Conservation (phyloP, 2,888 invertebrate species). For the Sceliomorpha sp. region DNA sequence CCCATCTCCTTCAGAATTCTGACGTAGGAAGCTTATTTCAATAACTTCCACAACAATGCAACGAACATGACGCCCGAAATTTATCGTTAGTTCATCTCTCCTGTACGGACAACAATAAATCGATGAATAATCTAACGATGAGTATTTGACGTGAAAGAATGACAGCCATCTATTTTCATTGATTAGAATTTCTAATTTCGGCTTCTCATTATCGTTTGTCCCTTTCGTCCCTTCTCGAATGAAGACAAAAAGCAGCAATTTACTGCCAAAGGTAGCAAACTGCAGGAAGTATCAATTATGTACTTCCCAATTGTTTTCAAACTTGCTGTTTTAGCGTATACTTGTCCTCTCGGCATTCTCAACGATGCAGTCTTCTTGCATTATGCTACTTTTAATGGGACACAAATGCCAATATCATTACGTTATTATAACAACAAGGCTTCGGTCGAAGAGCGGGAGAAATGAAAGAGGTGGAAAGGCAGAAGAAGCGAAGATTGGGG, state of each 20-base stretch:
- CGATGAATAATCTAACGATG: conserved; percentile 65
- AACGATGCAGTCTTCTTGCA: conserved; percentile 67
- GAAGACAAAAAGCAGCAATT: too few species aligned
- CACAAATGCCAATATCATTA: conserved; percentile 3
- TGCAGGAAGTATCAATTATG: conserved; percentile 27
- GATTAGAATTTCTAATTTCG: too few species aligned
- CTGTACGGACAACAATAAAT: conserved; percentile 46
- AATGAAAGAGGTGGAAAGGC: conserved; percentile 59
- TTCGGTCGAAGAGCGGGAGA: conserved; percentile 55
- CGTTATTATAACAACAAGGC: background rate
- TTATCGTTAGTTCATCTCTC: background rate
- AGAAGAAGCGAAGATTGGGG: conserved; percentile 18
- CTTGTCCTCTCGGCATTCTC: too few species aligned
- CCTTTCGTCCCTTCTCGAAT: too few species aligned
- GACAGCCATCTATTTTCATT: background rate
- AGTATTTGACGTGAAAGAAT: conserved; percentile 51
- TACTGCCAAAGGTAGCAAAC: conserved; percentile 23
- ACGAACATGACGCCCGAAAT: background rate
- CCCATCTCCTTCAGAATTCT: too few species aligned
- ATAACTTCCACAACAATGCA: too few species aligned
- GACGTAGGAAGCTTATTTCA: too few species aligned
- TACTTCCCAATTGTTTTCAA: conserved; percentile 70
- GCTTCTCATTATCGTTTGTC: too few species aligned
- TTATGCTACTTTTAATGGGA: conserved; percentile 78
- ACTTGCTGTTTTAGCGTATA: conserved; percentile 39